Evolutionary conservation across 2,113 vertebrate species (phyloP).

Genomic region (Oriolus oriolus): DNA sequence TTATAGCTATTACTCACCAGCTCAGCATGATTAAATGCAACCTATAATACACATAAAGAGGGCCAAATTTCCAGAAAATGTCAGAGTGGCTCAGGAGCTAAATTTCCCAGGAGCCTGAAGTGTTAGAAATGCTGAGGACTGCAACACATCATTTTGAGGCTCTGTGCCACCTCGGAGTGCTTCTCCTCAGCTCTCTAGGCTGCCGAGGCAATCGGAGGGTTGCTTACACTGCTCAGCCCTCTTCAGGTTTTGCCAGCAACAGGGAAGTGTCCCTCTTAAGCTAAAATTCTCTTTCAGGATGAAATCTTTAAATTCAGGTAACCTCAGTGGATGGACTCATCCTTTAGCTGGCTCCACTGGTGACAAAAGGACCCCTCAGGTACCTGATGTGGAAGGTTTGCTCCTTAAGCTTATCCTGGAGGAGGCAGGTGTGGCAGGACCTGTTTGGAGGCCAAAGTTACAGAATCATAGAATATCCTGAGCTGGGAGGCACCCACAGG

Average conservation of each 20-base stretch:
- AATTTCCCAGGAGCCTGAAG: slow-evolving; percentile 3
- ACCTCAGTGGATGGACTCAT: background rate
- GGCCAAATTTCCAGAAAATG: background rate
- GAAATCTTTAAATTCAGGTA: background rate
- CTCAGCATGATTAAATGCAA: slow-evolving; percentile 8
- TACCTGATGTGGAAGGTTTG: background rate
- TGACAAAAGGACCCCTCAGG: background rate
- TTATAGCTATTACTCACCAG: slow-evolving; percentile 6
- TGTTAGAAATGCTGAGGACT: background rate
- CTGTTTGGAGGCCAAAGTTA: background rate
- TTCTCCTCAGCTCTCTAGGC: background rate
- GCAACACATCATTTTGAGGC: background rate
- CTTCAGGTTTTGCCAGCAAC: background rate
- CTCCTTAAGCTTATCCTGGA: background rate
- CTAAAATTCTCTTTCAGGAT: background rate
- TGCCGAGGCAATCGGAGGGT: background rate
- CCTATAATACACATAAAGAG: background rate
- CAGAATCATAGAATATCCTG: background rate
- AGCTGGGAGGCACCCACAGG: background rate
- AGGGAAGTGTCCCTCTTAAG: background rate
- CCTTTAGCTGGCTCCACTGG: background rate
- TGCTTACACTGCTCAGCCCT: background rate
- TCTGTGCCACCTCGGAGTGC: background rate
- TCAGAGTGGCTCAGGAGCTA: background rate
- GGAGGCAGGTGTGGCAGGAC: background rate